These are phyloP conservation scores for Mus spretus DNA, from an alignment of 2,797 vertebrate genomes.

Conservation along the genomic window DNA sequence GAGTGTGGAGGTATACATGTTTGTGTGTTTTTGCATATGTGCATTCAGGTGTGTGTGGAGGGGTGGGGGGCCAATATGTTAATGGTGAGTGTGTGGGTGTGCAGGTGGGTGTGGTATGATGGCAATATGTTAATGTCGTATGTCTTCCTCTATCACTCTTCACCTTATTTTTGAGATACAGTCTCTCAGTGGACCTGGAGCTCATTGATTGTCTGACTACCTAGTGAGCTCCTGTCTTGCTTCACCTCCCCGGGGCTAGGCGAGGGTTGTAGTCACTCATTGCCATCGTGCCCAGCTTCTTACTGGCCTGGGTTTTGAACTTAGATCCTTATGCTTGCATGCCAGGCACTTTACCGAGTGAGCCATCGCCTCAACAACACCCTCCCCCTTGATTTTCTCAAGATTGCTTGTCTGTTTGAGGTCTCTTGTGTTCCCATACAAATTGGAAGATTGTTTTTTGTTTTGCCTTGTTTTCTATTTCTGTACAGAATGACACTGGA, in stretches of 20 bases:
- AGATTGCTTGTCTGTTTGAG: not conserved
- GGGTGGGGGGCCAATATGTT: not conserved
- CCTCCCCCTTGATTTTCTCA: not conserved
- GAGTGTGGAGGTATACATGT: not conserved
- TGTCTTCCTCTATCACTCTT: not conserved
- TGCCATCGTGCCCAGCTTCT: not conserved
- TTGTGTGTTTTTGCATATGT: not conserved
- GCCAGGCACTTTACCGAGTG: not conserved
- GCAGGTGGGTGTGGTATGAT: not conserved
- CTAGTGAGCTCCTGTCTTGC: not conserved
- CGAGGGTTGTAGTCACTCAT: no score
- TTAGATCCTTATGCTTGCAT: not conserved
- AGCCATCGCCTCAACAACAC: not conserved
- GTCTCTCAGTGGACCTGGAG: not conserved
- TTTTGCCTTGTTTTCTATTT: constrained; percentile 38
- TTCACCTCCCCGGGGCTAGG: not conserved
- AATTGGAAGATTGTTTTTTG: constrained; percentile 4
- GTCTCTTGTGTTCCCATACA: not conserved
- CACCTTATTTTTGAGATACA: not conserved
- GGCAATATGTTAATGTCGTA: not conserved
- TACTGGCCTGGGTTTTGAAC: not conserved
- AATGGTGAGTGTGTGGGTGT: no score
- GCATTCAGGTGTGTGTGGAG: not conserved
- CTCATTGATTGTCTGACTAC: not conserved
- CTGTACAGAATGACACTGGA: constrained; percentile 11